phyloP scores from a whole-genome alignment of 2,113 vertebrate species.

The Callionymus lyra region DNA sequence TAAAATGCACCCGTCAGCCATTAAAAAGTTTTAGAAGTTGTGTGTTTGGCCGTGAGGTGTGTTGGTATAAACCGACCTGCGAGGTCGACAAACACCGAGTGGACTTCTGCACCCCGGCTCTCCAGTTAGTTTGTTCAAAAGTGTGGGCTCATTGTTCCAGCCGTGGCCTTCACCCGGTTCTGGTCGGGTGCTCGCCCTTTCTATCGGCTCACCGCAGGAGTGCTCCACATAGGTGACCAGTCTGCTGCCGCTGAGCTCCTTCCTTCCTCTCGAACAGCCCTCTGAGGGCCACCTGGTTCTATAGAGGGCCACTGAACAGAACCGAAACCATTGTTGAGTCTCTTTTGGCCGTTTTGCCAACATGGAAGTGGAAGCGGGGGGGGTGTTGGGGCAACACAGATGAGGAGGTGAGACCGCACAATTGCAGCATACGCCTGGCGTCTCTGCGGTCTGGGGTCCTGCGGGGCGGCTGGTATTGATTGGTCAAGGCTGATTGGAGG shows the following conservation, averaged over 20 bases:
- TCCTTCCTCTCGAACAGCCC: conserved; percentile 35
- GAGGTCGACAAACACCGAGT: too few species aligned
- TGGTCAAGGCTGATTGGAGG: conserved; percentile 52
- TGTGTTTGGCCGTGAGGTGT: too few species aligned
- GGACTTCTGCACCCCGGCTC: too few species aligned
- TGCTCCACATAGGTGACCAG: conserved; percentile 54
- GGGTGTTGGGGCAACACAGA: too few species aligned
- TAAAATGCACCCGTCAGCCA: too few species aligned
- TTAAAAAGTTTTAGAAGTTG: too few species aligned
- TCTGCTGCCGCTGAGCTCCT: conserved; percentile 45
- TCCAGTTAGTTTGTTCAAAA: too few species aligned
- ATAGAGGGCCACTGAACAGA: conserved; percentile 25
- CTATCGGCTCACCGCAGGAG: conserved; percentile 50
- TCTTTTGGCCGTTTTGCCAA: conserved; percentile 18
- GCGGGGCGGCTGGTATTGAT: conserved; percentile 57
- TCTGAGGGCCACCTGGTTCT: conserved; percentile 44
- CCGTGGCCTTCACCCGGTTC: conserved; percentile 35
- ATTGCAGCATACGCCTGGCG: neutral
- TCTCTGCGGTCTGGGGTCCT: conserved; percentile 22
- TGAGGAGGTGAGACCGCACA: conserved; percentile 10
- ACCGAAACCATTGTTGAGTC: conserved; percentile 5
- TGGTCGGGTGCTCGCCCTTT: conserved; percentile 50
- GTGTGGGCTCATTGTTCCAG: neutral
- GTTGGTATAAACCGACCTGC: too few species aligned
- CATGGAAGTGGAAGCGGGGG: conserved; percentile 2